Percentiles rank a stretch among this genome's conserved stretches.
Evolutionary conservation across 2,888 invertebrate genomes (phyloP).

Genomic region (Coelopa pilipes): DNA sequence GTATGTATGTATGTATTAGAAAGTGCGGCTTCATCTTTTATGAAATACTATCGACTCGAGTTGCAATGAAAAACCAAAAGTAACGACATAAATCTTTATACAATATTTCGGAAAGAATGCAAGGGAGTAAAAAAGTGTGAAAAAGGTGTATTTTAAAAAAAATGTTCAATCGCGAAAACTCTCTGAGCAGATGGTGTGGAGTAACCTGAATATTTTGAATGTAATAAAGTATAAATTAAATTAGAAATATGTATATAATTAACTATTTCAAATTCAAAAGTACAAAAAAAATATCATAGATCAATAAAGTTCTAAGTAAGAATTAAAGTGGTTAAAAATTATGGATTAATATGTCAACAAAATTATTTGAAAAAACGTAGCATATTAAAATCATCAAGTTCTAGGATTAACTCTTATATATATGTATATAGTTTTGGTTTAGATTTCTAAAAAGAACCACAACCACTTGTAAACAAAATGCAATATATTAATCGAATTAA

Average conservation of each 20-base stretch:
- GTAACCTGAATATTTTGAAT: too few relatives aligned
- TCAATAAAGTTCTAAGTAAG: background rate
- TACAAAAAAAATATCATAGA: background rate
- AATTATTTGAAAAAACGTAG: background rate
- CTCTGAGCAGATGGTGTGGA: too few relatives aligned
- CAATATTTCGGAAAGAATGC: constrained; percentile 29
- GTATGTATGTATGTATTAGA: background rate
- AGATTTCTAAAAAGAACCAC: constrained; percentile 63
- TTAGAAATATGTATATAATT: too few relatives aligned
- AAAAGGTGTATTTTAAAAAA: constrained; percentile 2
- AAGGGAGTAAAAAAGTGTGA: constrained; percentile 26
- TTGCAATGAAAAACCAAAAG: background rate
- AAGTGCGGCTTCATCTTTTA: too few relatives aligned
- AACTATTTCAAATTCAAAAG: background rate
- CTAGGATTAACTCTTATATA: background rate
- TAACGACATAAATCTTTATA: constrained; percentile 12
- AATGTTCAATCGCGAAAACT: background rate
- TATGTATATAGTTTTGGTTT: constrained; percentile 5
- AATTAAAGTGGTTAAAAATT: background rate
- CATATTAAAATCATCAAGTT: constrained; percentile 21
- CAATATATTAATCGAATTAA: constrained; percentile 26
- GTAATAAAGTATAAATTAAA: too few relatives aligned
- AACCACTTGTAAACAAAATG: constrained; percentile 63
- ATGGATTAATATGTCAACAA: background rate
- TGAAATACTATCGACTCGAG: too few relatives aligned